Percentiles rank a stretch among this genome's conserved stretches.
phyloP scores from a whole-genome alignment of 2,113 vertebrate species.

The Narcine bancroftii region DNA sequence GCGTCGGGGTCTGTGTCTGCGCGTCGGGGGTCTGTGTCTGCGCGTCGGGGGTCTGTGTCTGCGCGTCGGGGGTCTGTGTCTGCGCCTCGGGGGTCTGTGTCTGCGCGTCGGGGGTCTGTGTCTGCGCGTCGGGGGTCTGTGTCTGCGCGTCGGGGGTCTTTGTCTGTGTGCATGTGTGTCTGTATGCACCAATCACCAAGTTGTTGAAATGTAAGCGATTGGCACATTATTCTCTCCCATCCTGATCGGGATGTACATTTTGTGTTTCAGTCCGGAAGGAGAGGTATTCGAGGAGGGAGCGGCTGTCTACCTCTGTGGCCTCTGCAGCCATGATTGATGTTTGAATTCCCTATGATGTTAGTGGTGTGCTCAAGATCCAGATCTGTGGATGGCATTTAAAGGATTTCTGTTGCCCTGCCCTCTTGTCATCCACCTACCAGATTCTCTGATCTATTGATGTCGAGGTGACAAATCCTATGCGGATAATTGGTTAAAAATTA shows the following conservation, averaged over 20 bases:
- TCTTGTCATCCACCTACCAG: background rate
- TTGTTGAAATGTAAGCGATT: background rate
- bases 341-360: constrained; percentile 39
- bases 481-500: background rate
- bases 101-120: too few species aligned
- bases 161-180: too few species aligned
- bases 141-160: too few species aligned
- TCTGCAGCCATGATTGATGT: constrained; percentile 53
- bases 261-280: constrained; percentile 55
- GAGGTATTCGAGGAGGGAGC: constrained; percentile 62
- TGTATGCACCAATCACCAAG: too few species aligned
- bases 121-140: too few species aligned
- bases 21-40: too few species aligned
- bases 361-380: background rate
- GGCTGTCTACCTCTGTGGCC: constrained; percentile 50
- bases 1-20: too few species aligned
- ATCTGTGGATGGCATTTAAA: background rate
- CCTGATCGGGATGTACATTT: background rate
- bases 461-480: too few species aligned
- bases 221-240: background rate
- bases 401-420: background rate
- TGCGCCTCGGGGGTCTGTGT: too few species aligned
- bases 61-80: too few species aligned
- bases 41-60: too few species aligned
- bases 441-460: background rate